phyloP scores from a whole-genome alignment of 2,888 invertebrate species.

The Trachelus iudaicus region DNA sequence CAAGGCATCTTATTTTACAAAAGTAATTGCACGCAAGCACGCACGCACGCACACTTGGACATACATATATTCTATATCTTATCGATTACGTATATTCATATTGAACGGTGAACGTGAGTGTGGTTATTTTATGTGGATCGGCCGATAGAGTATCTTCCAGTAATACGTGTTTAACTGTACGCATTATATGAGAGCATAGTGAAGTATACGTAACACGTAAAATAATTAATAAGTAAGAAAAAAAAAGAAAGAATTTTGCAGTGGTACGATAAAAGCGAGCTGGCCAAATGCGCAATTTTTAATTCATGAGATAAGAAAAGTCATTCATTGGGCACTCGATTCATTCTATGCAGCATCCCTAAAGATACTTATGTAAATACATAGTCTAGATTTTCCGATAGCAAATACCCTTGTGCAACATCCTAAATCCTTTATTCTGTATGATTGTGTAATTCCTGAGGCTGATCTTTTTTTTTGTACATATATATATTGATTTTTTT shows the following conservation, averaged over 20 bases:
- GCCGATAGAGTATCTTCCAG: not conserved
- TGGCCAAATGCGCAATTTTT: not conserved
- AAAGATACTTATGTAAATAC: not conserved
- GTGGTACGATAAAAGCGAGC: too few relatives aligned
- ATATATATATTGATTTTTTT: slow-evolving; percentile 37
- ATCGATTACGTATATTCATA: not conserved
- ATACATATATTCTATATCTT: not conserved
- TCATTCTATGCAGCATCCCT: not conserved
- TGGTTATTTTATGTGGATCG: not conserved
- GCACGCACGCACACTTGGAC: not conserved
- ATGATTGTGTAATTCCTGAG: not conserved
- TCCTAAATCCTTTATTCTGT: not conserved
- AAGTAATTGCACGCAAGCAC: not conserved
- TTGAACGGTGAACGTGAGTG: not conserved
- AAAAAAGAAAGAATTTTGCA: not conserved
- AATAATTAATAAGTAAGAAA: not conserved
- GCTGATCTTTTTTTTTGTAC: slow-evolving; percentile 7
- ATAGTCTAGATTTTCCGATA: not conserved
- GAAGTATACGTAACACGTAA: not conserved
- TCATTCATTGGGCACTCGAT: not conserved
- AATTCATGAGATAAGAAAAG: not conserved
- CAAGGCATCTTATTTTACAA: not conserved
- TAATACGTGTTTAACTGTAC: not conserved
- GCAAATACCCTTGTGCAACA: not conserved
- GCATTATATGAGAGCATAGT: not conserved